Conservation (phyloP, 2,797 vertebrate genomes). For the Rhynchotus rufescens region DNA sequence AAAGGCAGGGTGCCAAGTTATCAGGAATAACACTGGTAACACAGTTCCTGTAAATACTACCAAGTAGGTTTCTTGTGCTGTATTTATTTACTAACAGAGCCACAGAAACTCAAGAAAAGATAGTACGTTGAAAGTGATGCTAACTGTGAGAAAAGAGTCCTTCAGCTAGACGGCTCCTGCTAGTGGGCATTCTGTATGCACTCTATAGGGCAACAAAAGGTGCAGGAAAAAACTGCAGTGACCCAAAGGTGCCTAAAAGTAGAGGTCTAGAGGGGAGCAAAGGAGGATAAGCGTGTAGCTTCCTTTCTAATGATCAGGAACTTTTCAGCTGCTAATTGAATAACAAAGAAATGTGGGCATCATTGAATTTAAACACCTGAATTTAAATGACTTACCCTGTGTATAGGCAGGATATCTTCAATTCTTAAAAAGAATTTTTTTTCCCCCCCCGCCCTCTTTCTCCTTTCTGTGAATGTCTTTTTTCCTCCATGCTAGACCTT, state of each 20-base stretch:
- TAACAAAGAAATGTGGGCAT: neutral
- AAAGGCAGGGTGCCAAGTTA: neutral
- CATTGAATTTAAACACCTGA: neutral
- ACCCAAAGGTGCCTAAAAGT: neutral
- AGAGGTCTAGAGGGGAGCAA: rapidly evolving
- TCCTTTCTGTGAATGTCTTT: neutral
- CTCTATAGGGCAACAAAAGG: neutral
- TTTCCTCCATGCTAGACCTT: neutral
- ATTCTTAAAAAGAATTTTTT: neutral
- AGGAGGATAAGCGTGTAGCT: neutral
- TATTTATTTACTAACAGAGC: neutral
- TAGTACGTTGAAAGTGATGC: neutral
- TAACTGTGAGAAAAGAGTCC: neutral
- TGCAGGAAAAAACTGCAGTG: neutral
- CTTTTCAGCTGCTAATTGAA: neutral
- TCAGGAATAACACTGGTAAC: neutral
- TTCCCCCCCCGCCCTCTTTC: neutral
- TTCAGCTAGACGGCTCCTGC: neutral
- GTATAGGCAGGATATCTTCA: neutral
- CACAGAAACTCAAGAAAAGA: neutral
- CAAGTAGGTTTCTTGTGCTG: neutral
- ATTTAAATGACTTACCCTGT: neutral
- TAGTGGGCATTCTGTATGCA: rapidly evolving
- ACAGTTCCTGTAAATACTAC: neutral
- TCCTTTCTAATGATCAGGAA: neutral